Conservation (phyloP, 2,888 invertebrate species). For the Eupithecia tripunctaria region DNA sequence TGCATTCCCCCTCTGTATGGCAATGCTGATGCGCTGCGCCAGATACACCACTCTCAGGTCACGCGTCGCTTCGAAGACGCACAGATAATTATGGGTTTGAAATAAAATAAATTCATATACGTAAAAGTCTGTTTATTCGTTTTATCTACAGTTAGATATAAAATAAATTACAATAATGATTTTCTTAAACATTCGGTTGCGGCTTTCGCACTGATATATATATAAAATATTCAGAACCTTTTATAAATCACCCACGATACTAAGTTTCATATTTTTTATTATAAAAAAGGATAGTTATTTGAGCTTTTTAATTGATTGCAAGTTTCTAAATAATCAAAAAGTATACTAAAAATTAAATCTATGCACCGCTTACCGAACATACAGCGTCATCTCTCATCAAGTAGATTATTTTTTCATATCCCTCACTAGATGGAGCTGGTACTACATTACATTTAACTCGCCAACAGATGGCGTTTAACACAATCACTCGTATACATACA, state of each 20-base stretch:
- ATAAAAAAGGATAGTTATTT: slow-evolving; percentile 30
- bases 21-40: no score
- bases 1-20: no score
- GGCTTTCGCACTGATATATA: slow-evolving; percentile 57
- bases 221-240: slow-evolving; percentile 44
- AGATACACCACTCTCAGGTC: no score
- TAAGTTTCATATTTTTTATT: slow-evolving; percentile 31
- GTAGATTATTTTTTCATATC: slow-evolving; percentile 37
- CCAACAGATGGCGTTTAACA: slow-evolving; percentile 48
- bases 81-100: background rate
- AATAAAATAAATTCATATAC: slow-evolving; percentile 51
- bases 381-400: slow-evolving; percentile 47
- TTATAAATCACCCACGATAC: slow-evolving; percentile 29
- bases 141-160: slow-evolving; percentile 83
- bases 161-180: slow-evolving; percentile 82
- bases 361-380: slow-evolving; percentile 45
- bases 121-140: slow-evolving; percentile 82
- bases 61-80: no score
- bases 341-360: slow-evolving; percentile 26
- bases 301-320: slow-evolving; percentile 42
- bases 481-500: slow-evolving; percentile 49
- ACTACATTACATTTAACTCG: slow-evolving; percentile 40
- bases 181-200: slow-evolving; percentile 65
- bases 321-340: slow-evolving; percentile 39
- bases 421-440: slow-evolving; percentile 40